Percentiles rank a stretch among this genome's conserved stretches.
These are phyloP conservation scores for Sciaenops ocellatus DNA, from an alignment of 2,797 vertebrate species.

Conservation along the genomic window DNA sequence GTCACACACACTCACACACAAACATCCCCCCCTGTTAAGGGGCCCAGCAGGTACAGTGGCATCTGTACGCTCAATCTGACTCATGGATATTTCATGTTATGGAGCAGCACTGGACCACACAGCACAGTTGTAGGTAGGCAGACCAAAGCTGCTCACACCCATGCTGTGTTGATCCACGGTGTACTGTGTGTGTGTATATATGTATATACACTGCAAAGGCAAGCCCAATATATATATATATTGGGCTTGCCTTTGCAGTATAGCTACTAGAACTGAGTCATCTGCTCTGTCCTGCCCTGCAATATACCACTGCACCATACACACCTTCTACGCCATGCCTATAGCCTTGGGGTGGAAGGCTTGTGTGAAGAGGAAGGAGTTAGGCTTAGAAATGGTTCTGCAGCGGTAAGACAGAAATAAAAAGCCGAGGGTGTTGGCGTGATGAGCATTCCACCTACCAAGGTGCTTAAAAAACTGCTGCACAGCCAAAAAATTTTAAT, in stretches of 20 bases:
- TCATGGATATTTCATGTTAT: slow-evolving; percentile 82
- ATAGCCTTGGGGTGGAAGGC: slow-evolving; percentile 38
- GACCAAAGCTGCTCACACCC: slow-evolving; percentile 62
- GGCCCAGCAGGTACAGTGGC: slow-evolving; percentile 73
- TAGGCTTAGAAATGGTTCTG: slow-evolving; percentile 31
- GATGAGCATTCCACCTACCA: slow-evolving; percentile 28
- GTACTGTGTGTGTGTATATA: background rate
- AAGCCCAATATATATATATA: slow-evolving; percentile 26
- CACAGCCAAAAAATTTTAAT: background rate
- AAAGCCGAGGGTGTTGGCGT: slow-evolving; percentile 29
- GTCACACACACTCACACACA: slow-evolving; percentile 17
- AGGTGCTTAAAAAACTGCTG: slow-evolving; percentile 33
- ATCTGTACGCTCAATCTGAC: slow-evolving; percentile 76
- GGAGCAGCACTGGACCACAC: slow-evolving; percentile 51
- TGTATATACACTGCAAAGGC: too few relatives aligned
- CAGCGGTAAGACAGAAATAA: slow-evolving; percentile 49
- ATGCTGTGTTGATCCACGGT: slow-evolving; percentile 50
- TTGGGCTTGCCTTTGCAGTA: slow-evolving; percentile 31
- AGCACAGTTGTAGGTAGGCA: slow-evolving; percentile 59
- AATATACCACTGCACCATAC: slow-evolving; percentile 28
- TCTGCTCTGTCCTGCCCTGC: slow-evolving; percentile 40
- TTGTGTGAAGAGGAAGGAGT: slow-evolving; percentile 40
- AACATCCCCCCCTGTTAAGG: slow-evolving; percentile 53
- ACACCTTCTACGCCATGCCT: slow-evolving; percentile 23
- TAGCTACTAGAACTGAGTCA: slow-evolving; percentile 52